Evolutionary conservation across 2,888 invertebrate genomes (phyloP).

Genomic region (Pristionchus entomophagus): DNA sequence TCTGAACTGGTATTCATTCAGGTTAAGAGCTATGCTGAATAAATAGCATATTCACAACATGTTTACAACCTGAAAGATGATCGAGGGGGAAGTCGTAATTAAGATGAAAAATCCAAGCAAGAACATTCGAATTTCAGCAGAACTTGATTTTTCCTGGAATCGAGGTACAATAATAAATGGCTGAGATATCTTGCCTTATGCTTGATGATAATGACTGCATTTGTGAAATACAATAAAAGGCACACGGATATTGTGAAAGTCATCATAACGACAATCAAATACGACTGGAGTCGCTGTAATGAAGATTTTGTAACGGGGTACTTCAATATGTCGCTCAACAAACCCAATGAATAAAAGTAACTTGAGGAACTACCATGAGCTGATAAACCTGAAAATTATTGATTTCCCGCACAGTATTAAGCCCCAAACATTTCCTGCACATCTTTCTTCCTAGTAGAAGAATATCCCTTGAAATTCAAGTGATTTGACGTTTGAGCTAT

Average conservation of each 20-base stretch:
- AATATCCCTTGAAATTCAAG: no score
- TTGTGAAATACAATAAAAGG: background rate
- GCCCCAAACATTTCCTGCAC: no score
- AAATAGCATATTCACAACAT: background rate
- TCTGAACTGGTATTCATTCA: background rate
- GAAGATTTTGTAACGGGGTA: background rate
- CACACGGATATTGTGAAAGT: background rate
- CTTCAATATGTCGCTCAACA: background rate
- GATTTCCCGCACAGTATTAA: fast-evolving
- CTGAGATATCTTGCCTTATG: no score
- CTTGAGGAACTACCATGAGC: background rate
- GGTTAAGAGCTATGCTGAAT: background rate
- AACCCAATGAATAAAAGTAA: background rate
- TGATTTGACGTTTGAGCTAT: no score
- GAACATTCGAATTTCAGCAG: background rate
- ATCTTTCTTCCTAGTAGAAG: no score
- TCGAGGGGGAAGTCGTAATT: background rate
- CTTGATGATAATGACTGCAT: background rate
- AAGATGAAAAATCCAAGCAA: background rate
- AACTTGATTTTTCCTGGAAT: background rate
- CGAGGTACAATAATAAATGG: no score
- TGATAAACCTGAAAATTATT: background rate
- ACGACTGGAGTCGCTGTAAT: background rate
- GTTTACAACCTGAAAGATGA: background rate
- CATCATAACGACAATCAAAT: background rate